Evolutionary conservation across 2,797 vertebrate genomes (phyloP), one percentile per base, ranked within the genome.

Genomic region (Liasis olivaceus): DNA sequence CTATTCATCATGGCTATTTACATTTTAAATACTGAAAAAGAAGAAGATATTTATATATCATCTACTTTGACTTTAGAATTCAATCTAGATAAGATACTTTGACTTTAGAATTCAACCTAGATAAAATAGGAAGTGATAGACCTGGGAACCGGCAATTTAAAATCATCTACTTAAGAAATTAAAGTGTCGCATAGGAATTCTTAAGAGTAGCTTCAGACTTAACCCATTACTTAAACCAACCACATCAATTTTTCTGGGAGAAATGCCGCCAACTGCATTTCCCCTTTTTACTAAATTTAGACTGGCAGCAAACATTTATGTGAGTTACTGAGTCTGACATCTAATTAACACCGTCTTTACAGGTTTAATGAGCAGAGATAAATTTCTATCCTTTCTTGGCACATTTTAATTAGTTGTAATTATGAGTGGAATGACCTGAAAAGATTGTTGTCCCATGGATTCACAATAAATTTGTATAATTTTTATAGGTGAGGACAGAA

Each of bases 361-460:
- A 97, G 96, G 97, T 98, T 98, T 98, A 98, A 98, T 98, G 98
- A 98, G 97, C 95, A 97, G 97, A 97, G 97, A 98, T 98, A 98
- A 98, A 98, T 98, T 98, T 97, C 97, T 97, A 90, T 97, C 97
- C 93, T 97, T 98, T 97, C 96, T 97, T 98, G 98, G 97, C 98
- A 98, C 97, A 97, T 98, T 98, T 98, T 98, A 98, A 98, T 98
- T 98, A 98, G 97, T 97, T 97, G 95, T 97, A 98, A 98, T 98
- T 98, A 98, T 96, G 95, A 97, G 95, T 96, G 95, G 97, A 98
- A 95, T 98, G 98, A 98, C 98, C 98, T 97, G 97, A 96, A 96
- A 97, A 97, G 96, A 97, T 96, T 96, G 96, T 97, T 97, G 96
- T 98, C 95, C 96, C 92, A 95, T 92, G 95, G 96, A 98, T 97